phyloP scores from a whole-genome alignment of 2,888 invertebrate species.

The Mythimna lalbum region DNA sequence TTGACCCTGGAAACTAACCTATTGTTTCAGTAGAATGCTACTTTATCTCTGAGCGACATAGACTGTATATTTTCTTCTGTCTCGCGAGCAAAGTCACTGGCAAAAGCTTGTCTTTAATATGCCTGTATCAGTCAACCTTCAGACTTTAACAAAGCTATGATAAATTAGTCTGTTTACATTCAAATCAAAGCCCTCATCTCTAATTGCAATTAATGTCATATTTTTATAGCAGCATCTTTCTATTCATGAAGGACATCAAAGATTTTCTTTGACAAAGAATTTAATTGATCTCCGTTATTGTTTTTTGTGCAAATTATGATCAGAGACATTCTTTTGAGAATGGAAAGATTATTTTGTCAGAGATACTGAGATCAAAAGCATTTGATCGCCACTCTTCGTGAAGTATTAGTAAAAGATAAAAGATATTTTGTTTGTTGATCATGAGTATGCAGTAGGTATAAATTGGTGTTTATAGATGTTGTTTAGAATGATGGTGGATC shows the following conservation, averaged over 20 bases:
- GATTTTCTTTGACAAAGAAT: constrained; percentile 10
- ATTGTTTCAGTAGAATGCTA: too few relatives aligned
- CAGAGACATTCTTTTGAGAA: background rate
- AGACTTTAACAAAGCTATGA: constrained; percentile 11
- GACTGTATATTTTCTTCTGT: too few relatives aligned
- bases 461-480: too few relatives aligned
- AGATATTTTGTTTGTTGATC: background rate
- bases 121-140: background rate
- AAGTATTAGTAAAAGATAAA: background rate
- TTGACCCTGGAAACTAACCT: too few relatives aligned
- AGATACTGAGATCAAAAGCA: background rate
- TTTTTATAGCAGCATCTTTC: background rate
- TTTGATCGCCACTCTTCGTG: background rate
- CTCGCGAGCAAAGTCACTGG: too few relatives aligned
- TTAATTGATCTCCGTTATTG: constrained; percentile 18
- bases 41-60: too few relatives aligned
- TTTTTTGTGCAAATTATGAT: background rate
- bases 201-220: constrained; percentile 13
- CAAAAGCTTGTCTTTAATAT: too few relatives aligned
- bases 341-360: constrained; percentile 4
- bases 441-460: too few relatives aligned
- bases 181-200: constrained; percentile 1
- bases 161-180: constrained; percentile 26
- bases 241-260: constrained; percentile 20
- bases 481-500: too few relatives aligned